Conservation (phyloP, 2,113 vertebrate species). For the Rhea americana region DNA sequence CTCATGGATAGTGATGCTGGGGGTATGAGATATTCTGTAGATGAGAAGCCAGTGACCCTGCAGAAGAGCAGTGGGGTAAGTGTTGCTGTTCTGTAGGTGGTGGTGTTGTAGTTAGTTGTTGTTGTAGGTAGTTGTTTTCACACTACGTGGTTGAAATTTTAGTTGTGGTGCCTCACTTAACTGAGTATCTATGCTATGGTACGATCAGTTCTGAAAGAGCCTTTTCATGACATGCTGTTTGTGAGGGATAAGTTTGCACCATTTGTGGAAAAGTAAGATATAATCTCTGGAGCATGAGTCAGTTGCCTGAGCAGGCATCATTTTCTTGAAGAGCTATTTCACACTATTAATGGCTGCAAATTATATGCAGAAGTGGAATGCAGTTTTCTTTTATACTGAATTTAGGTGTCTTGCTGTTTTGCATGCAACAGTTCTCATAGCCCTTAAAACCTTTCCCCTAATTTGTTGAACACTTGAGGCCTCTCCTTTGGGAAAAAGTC, state of each 20-base stretch:
- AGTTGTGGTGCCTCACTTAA: neutral
- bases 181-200: neutral
- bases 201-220: neutral
- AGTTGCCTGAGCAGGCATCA: neutral
- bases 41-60: neutral
- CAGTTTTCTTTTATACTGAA: neutral
- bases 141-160: neutral
- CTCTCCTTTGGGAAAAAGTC: slow-evolving; percentile 32
- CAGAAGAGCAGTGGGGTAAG: neutral
- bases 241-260: neutral
- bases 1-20: neutral
- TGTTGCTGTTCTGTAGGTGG: no score
- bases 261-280: neutral
- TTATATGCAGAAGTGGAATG: neutral
- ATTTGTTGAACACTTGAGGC: slow-evolving; percentile 17
- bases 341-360: neutral
- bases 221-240: neutral
- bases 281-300: neutral
- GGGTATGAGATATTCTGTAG: neutral
- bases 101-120: neutral
- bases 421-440: neutral
- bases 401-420: neutral
- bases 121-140: neutral
- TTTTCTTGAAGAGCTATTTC: neutral
- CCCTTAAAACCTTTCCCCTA: slow-evolving; percentile 12